Conservation (phyloP, 1,140 invertebrate genomes). For the Alviniconcha marisindica region DNA sequence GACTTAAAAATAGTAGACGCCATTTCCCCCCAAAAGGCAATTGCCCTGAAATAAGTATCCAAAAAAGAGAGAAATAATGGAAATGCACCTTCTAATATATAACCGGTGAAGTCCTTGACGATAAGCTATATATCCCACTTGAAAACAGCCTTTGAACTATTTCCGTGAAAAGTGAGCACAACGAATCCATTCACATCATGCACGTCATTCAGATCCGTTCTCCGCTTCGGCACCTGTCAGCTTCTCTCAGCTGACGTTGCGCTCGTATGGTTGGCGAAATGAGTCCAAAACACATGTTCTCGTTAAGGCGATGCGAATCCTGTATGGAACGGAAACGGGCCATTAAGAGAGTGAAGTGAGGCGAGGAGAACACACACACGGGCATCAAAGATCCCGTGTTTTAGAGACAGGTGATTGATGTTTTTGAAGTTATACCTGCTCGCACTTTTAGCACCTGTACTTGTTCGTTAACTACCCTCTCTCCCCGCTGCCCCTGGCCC, state of each 20-base stretch:
- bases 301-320: neutral
- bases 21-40: neutral
- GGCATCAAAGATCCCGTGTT: neutral
- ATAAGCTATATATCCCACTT: no score
- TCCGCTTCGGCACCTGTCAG: neutral
- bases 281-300: neutral
- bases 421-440: slow-evolving; percentile 5
- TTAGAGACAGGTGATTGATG: slow-evolving; percentile 7
- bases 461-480: neutral
- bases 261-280: neutral
- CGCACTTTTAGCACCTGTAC: neutral
- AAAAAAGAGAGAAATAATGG: no score
- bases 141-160: no score
- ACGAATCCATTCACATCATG: neutral
- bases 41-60: neutral
- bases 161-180: neutral
- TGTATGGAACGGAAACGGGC: neutral
- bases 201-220: neutral
- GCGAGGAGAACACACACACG: slow-evolving; percentile 12
- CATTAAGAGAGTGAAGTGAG: neutral
- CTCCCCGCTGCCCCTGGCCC: neutral
- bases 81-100: no score
- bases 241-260: neutral
- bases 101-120: no score
- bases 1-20: neutral